Percentiles rank a stretch among this genome's conserved stretches.
Conservation (phyloP, 2,113 vertebrate species). For the Pogona vitticeps region DNA sequence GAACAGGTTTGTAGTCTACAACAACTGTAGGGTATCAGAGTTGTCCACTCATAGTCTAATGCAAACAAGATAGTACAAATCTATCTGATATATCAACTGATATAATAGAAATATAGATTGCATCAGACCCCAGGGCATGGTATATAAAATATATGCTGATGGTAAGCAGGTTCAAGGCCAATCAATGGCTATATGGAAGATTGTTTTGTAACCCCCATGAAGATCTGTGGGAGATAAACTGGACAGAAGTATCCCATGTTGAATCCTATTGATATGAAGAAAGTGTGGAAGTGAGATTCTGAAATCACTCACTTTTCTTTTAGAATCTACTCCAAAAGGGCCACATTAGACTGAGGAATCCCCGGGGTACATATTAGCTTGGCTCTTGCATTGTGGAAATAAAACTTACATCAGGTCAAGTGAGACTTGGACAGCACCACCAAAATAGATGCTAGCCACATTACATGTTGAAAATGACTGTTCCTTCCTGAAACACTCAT, state of each 20-base stretch:
- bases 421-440: too few relatives aligned
- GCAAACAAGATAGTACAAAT: neutral
- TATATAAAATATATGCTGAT: neutral
- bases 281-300: neutral
- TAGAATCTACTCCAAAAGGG: neutral
- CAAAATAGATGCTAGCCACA: neutral
- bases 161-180: too few relatives aligned
- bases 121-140: neutral
- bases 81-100: neutral
- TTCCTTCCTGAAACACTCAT: neutral
- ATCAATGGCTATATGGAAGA: neutral
- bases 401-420: neutral
- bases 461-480: neutral
- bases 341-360: neutral
- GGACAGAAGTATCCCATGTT: too few relatives aligned
- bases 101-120: neutral
- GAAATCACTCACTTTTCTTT: neutral
- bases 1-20: neutral
- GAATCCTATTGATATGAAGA: neutral
- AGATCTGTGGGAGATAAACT: neutral
- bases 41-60: neutral
- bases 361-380: neutral
- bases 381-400: neutral
- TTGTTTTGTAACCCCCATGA: neutral
- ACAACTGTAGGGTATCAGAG: neutral